Conservation (phyloP, 2,888 invertebrate genomes). For the Sicus ferrugineus region DNA sequence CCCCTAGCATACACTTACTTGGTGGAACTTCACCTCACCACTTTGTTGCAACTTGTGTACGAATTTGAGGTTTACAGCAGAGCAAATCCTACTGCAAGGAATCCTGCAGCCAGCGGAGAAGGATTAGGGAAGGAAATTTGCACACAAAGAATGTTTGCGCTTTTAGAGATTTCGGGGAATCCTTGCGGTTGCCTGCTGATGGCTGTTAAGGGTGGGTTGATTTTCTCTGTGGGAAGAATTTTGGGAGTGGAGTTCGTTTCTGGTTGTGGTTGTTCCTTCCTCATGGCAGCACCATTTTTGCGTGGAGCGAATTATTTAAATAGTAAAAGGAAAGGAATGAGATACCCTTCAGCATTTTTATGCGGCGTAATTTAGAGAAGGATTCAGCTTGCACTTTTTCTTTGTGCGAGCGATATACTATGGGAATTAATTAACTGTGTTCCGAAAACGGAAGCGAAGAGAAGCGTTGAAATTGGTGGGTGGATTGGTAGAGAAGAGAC, state of each 20-base stretch:
- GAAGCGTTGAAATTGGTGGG: not conserved
- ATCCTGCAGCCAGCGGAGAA: too few relatives aligned
- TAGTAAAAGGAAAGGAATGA: not conserved
- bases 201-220: not conserved
- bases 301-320: conserved; percentile 19
- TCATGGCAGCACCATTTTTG: not conserved
- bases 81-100: not conserved
- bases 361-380: conserved; percentile 8
- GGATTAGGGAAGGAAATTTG: conserved; percentile 15
- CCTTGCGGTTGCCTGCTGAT: not conserved
- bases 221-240: too few relatives aligned
- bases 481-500: not conserved
- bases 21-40: not conserved
- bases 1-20: too few relatives aligned
- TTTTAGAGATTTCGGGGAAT: conserved; percentile 20
- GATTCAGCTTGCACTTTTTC: conserved; percentile 14
- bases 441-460: not conserved
- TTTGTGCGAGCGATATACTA: not conserved
- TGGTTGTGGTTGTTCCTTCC: not conserved
- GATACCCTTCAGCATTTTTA: conserved; percentile 12
- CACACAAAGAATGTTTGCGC: conserved; percentile 16
- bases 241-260: not conserved
- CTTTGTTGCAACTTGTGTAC: conserved; percentile 11
- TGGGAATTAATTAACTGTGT: conserved; percentile 24
- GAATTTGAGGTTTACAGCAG: conserved; percentile 14